Base-by-base conservation (phyloP, 2,797 vertebrate genomes). In the Bradypodion ventrale region DNA sequence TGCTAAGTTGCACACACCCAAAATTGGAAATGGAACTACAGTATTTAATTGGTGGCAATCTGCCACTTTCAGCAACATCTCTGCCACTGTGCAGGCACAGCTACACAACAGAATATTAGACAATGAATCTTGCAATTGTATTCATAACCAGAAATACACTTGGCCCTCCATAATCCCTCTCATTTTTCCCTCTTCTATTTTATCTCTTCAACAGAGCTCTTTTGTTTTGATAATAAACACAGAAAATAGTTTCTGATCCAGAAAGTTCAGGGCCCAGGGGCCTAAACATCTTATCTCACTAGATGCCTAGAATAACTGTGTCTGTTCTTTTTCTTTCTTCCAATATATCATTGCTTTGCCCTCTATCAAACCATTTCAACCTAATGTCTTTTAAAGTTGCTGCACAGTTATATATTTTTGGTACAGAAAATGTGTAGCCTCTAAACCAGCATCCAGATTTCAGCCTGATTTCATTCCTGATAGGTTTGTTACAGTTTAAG, bases 221-320 rank as follows among this genome's bases (percentile, higher is more conserved):
- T 78, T 59, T 63, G 62, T 78, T 27, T 62, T 70, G 75, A 42
- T 35, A 77, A 21, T 12, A 60, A 60, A 40, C 69, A 42, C 37
- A 70, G 69, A 70, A 70, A 42, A 70, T 10, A 56, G 32, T 75
- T 32, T n/a, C 74, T 32, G 9, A 23, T 16, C n/a, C n/a, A 75
- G 49, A 75, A 75, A 75, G 49, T 78, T 62, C 75, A 78, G 59
- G 27, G 37, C 59, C 75, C 75, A 78, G 21, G 74, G 52, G 49
- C 3, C 27, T 65, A 44, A 78, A n/a, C 37, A 63, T 60, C 27
- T 42, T 78, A 3, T 62, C 35, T 62, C 56, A 77, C 75, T 77
- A 37, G 59, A 44, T 63, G 59, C 59, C 59, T 65, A 13, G 63
- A 27, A 37, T 65, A 42, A 66, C 62, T 66, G 32, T 16, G 65